Base-by-base conservation (phyloP, 2,113 vertebrate genomes). In the Cathartes aura region DNA sequence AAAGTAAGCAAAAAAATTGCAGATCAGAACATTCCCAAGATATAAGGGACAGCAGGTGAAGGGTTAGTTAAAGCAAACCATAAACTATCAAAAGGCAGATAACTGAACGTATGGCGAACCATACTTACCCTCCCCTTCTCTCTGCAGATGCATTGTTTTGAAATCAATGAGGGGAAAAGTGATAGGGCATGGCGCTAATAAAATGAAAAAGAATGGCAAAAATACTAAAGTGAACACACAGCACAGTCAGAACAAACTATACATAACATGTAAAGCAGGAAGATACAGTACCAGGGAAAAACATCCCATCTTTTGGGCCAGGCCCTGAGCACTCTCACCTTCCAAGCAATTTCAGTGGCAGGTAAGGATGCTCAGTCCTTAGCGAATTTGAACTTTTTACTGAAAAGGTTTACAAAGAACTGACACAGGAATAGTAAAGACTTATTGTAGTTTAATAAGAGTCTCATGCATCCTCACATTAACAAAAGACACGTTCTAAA, bases 101-200 rank as follows among this genome's bases (percentile, higher is more conserved):
- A 98, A 98, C 98, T 97, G 96, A 98, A 98, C 40, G 96, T 97
- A 98, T 98, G 98, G 98, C 97, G 95, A 98, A 98, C 98, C 97
- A 98, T 97, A 99, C 99, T 99, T 99, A 99, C 99, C 99, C 90
- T 99, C 98, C 98, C 99, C 99, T 99, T 99, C 99, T 98, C 98
- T 99, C 98, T 99, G 99, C 97, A 99, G 99, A 97, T 99, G 99
- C 99, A 99, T 99, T 99, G 99, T 99, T 99, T 99, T 99, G 99
- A 99, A 99, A 99, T 99, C 99, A 99, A 99, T 99, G 99, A 99
- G 98, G 98, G 99, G 99, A 88, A 99, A 99, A 99, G 99, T 99
- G 98, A 98, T 98, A 98, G 98, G 99, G 98, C 98, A 99, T 98
- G 99, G 98, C 72, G 98, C 99, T 99, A 99, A 99, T 99, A 98